These are phyloP conservation scores for Rhinella marina DNA, from an alignment of 2,797 vertebrate species.

Conservation along the genomic window DNA sequence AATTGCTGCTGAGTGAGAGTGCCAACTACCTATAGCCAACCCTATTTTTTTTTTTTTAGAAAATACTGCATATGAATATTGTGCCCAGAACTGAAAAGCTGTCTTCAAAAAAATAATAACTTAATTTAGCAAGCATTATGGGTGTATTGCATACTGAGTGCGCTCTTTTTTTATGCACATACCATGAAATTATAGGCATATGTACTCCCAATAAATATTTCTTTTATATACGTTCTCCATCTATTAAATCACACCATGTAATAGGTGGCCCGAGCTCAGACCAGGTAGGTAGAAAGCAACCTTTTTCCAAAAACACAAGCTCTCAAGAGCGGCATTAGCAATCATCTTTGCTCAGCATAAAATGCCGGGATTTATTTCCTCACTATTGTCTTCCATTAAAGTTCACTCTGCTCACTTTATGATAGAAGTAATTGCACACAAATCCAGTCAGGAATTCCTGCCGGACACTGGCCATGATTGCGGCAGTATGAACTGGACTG, in stretches of 20 bases:
- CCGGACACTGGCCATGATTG: neutral
- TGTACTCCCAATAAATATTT: neutral
- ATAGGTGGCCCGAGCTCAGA: neutral
- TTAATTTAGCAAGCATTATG: too few species aligned
- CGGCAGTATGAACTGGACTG: constrained; percentile 18
- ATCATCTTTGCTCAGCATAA: constrained; percentile 33
- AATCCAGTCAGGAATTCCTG: constrained; percentile 15
- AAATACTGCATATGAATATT: too few species aligned
- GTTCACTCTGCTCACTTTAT: constrained; percentile 35
- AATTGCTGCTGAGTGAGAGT: too few species aligned
- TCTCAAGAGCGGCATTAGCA: constrained; percentile 1
- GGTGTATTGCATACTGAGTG: too few species aligned
- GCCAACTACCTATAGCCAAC: too few species aligned
- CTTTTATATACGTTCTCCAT: neutral
- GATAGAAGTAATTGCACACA: constrained; percentile 35
- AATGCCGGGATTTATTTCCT: constrained; percentile 30
- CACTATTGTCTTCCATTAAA: constrained; percentile 20
- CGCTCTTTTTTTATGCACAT: too few species aligned
- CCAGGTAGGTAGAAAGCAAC: neutral
- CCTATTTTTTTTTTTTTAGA: too few species aligned
- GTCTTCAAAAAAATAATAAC: too few species aligned
- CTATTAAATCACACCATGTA: neutral
- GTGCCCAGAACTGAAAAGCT: too few species aligned
- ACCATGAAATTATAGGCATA: too few species aligned
- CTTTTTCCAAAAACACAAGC: neutral